A percentile compares a stretch with the other conserved stretches of the same genome.
Conservation (phyloP, 2,113 vertebrate species). For the Toxostoma redivivum region DNA sequence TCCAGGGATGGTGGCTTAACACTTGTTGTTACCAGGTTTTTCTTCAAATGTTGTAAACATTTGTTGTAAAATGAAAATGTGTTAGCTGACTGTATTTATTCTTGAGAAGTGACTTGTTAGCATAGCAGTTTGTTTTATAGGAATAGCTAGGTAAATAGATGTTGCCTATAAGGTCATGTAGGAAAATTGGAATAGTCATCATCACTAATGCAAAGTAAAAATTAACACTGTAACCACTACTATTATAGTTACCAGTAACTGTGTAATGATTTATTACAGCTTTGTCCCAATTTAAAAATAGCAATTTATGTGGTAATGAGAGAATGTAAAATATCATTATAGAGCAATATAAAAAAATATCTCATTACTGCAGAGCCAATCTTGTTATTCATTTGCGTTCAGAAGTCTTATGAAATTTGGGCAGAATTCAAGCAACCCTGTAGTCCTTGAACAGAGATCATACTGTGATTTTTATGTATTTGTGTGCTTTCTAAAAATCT, state of each 20-base stretch:
- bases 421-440: background rate
- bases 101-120: background rate
- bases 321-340: conserved; percentile 3
- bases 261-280: background rate
- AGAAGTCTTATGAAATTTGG: background rate
- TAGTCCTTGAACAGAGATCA: background rate
- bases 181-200: background rate
- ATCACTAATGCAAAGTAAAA: background rate
- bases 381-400: background rate
- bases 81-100: background rate
- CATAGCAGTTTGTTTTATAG: background rate
- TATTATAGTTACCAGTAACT: background rate
- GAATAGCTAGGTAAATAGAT: background rate
- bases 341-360: background rate
- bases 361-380: background rate
- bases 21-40: background rate
- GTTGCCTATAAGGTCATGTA: background rate
- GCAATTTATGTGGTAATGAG: conserved; percentile 18
- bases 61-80: background rate
- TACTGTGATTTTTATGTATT: background rate
- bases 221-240: background rate
- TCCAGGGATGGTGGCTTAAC: background rate
- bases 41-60: background rate
- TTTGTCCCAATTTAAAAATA: background rate
- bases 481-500: background rate